A percentile compares a stretch with the other conserved stretches of the same genome.
Conservation (phyloP, 2,797 vertebrate genomes). For the Pelobates cultripes region DNA sequence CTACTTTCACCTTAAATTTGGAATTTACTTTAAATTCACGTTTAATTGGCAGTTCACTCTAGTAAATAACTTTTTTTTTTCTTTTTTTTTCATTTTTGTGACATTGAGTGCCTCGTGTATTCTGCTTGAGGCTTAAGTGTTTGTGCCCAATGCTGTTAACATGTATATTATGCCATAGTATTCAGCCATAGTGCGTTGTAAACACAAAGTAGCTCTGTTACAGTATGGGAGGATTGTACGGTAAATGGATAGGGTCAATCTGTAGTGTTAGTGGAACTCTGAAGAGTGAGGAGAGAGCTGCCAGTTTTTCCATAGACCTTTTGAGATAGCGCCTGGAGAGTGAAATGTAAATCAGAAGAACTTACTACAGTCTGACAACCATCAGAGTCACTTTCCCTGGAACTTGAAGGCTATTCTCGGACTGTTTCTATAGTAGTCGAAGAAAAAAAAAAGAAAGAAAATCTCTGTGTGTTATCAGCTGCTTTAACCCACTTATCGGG, state of each 20-base stretch:
- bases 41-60: no score
- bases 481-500: conserved; percentile 20
- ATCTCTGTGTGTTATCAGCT: conserved; percentile 34
- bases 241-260: not conserved
- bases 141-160: no score
- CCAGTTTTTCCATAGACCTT: conserved; percentile 9
- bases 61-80: no score
- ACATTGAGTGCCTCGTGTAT: no score
- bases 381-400: conserved; percentile 45
- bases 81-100: no score
- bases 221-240: not conserved
- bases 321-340: conserved; percentile 21
- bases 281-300: conserved; percentile 4
- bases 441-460: conserved; percentile 2
- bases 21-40: no score
- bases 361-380: conserved; percentile 34
- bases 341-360: conserved; percentile 9
- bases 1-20: no score
- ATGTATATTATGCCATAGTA: no score
- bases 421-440: conserved; percentile 23
- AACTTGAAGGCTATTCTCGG: conserved; percentile 40
- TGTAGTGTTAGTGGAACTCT: conserved; percentile 18
- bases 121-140: no score
- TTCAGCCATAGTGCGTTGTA: no score
- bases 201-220: not conserved